These are phyloP conservation scores for Campoletis sonorensis DNA, from an alignment of 1,140 invertebrate species.

Conservation along the genomic window DNA sequence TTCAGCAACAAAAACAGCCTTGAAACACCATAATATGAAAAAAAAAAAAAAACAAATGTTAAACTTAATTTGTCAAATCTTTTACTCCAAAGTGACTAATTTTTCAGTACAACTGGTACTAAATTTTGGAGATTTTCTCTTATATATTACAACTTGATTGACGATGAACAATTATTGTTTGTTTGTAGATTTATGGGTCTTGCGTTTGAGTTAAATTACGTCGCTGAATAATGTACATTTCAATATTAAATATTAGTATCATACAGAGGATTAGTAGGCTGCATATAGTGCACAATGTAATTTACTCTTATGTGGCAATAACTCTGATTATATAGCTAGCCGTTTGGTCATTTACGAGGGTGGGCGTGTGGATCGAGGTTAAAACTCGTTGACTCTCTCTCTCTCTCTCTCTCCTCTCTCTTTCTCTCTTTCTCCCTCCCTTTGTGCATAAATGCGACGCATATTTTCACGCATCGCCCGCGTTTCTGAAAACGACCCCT, in stretches of 20 bases:
- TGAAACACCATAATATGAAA: too few species aligned
- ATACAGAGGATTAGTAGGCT: background rate
- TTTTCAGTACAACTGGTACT: too few species aligned
- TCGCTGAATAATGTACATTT: background rate
- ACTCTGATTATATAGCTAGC: constrained; percentile 4
- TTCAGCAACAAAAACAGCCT: too few species aligned
- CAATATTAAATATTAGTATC: constrained; percentile 3
- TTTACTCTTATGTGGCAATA: constrained; percentile 1
- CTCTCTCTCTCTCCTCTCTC: background rate
- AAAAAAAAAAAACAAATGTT: too few species aligned
- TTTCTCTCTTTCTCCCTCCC: too few species aligned
- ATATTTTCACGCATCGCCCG: constrained; percentile 7
- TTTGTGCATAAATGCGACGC: background rate
- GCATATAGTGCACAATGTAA: background rate
- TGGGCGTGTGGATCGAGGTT: background rate
- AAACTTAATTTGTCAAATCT: too few species aligned
- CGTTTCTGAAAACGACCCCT: constrained; percentile 5
- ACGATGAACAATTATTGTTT: too few species aligned
- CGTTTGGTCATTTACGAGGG: background rate
- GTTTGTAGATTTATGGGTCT: too few species aligned
- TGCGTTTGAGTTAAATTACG: too few species aligned
- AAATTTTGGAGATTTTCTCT: too few species aligned
- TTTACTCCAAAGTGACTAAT: too few species aligned
- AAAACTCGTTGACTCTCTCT: background rate
- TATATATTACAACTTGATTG: too few species aligned